Evolutionary conservation across 2,113 vertebrate species (phyloP).

Genomic region (Bos javanicus): DNA sequence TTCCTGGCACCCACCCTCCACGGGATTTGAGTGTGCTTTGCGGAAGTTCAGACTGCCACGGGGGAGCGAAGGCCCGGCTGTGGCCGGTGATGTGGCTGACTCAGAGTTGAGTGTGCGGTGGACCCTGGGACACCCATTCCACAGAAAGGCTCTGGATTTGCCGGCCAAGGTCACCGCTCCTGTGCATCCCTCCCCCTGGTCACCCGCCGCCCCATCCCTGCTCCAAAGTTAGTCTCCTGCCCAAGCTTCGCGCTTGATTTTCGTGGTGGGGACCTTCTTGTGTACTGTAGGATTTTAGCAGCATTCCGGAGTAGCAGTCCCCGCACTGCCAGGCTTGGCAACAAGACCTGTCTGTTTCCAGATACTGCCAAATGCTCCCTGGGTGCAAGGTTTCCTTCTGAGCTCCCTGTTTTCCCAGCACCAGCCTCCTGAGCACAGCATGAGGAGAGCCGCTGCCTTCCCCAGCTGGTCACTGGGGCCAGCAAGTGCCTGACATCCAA

Average conservation of each 20-base stretch:
- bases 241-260: background rate
- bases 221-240: background rate
- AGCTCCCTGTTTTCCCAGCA: background rate
- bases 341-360: background rate
- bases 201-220: background rate
- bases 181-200: accelerated
- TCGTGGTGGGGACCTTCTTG: too few species aligned
- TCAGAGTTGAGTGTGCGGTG: background rate
- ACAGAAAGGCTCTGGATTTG: background rate
- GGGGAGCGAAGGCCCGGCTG: background rate
- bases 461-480: background rate
- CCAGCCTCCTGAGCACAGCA: accelerated
- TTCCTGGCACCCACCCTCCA: background rate
- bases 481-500: background rate
- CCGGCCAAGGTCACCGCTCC: background rate
- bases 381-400: background rate
- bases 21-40: background rate
- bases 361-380: background rate
- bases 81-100: background rate
- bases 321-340: too few species aligned
- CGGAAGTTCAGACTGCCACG: accelerated
- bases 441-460: background rate
- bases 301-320: background rate
- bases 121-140: background rate
- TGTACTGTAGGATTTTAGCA: background rate